These are phyloP conservation scores for Peromyscus californicus DNA, from an alignment of 2,113 vertebrate genomes.

Conservation along the genomic window DNA sequence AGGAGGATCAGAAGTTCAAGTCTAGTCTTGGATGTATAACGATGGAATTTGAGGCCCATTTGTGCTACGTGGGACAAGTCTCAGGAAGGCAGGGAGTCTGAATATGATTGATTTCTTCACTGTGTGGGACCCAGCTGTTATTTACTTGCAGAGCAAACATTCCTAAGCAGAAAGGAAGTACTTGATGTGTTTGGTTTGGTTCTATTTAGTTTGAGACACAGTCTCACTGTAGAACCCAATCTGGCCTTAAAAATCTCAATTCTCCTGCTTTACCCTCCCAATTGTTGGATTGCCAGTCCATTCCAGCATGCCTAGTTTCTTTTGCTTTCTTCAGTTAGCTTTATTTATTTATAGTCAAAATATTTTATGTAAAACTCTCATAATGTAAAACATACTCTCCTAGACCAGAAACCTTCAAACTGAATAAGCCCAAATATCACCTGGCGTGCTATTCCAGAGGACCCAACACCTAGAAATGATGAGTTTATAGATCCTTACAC, in stretches of 20 bases:
- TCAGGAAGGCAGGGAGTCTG: background rate
- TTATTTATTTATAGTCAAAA: background rate
- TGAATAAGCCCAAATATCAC: background rate
- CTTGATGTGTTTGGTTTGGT: background rate
- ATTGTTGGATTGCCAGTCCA: background rate
- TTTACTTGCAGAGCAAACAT: background rate
- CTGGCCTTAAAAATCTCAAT: background rate
- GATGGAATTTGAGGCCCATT: background rate
- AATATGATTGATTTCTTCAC: background rate
- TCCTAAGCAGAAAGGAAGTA: background rate
- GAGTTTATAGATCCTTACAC: background rate
- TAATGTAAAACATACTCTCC: background rate
- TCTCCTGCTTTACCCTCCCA: background rate
- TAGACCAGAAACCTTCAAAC: background rate
- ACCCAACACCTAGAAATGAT: background rate
- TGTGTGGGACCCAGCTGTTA: background rate
- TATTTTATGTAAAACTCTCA: background rate
- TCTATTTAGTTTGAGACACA: background rate
- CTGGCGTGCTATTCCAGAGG: background rate
- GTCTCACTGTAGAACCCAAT: background rate
- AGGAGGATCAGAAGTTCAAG: background rate
- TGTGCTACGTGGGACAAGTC: background rate
- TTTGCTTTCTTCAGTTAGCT: background rate
- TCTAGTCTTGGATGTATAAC: too few relatives aligned
- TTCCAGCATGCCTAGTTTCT: background rate